Evolutionary conservation across 1,140 invertebrate species (phyloP), one percentile per base, ranked within the genome.

Genomic region (Drosophila trapezifrons): DNA sequence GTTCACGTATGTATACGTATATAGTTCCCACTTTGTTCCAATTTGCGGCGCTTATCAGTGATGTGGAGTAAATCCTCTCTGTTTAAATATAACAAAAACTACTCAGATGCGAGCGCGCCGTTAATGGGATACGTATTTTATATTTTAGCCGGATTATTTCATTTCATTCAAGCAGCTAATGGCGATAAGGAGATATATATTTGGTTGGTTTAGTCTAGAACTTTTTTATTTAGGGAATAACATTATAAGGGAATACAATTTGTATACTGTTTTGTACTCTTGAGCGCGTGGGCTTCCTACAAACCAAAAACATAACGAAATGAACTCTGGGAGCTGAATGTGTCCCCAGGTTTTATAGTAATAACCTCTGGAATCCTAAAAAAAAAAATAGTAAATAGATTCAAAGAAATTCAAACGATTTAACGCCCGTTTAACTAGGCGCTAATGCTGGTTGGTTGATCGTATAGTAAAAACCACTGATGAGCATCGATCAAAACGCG

Each of bases 31-130:
- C 29, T 54, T 74, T 74, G 51, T 75, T 64, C 25, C 49, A 69
- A 75, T 75, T 75, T 64, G 58, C 20, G 5, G 22, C 18, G 29
- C 69, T 72, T 72, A 72, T 72, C 69, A 49, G 65, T 43, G 12
- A 27, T 46, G 64, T 46, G 43, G 35, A 47, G 47, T 52, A 45
- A 71, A 49, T 71, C 67, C 56, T n/a, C 17, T n/a, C 18, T 46
- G 49, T 52, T 35, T 15, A 15, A 27, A 37, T 60, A 64, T 64
- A 37, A 32, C n/a, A 49, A 51, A 51, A 51, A 27, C 37, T 42
- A 64, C 20, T 17, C 13, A 17, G 52, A 22, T 13, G 27, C n/a
- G 13, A 32, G 42, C 1, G 9, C 6, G 46, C 45, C 35, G 32
- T 62, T 64, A 57, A 64, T 29, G 60, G 15, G 54, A 64, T 63